Percentiles rank a stretch among this genome's conserved stretches.
Evolutionary conservation across 1,140 invertebrate species (phyloP).

Genomic region (Muscidifurax raptorellus): DNA sequence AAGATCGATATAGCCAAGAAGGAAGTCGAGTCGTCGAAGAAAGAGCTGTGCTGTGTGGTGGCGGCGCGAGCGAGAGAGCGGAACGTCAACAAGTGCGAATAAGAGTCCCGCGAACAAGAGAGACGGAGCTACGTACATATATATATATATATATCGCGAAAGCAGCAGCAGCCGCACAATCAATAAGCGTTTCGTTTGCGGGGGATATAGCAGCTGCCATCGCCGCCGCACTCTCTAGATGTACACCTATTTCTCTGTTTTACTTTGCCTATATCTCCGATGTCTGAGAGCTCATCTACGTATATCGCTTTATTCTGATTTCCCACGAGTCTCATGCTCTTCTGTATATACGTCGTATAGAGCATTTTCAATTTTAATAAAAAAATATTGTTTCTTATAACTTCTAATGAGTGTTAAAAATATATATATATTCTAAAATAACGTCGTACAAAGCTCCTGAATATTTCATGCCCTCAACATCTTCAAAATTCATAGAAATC

Average conservation of each 20-base stretch:
- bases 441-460: not conserved
- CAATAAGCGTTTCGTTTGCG: constrained; percentile 60
- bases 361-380: too few species aligned
- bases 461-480: not conserved
- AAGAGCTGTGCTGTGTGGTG: constrained; percentile 36
- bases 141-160: constrained; percentile 24
- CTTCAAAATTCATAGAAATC: not conserved
- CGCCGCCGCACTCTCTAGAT: constrained; percentile 49
- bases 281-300: too few species aligned
- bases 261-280: not conserved
- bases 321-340: too few species aligned
- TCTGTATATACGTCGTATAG: too few species aligned
- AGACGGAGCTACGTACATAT: not conserved
- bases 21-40: constrained; percentile 31
- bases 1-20: constrained; percentile 40
- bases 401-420: too few species aligned
- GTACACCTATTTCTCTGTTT: not conserved
- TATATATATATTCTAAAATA: too few species aligned
- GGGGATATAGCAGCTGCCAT: constrained; percentile 49
- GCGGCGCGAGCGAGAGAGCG: constrained; percentile 25
- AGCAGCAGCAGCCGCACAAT: constrained; percentile 57
- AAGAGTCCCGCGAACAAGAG: constrained; percentile 52
- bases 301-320: too few species aligned
- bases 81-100: constrained; percentile 57
- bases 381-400: too few species aligned